A percentile compares a stretch with the other conserved stretches of the same genome.
phyloP scores from a whole-genome alignment of 2,888 invertebrate species.

The Ernsta delagoae region DNA sequence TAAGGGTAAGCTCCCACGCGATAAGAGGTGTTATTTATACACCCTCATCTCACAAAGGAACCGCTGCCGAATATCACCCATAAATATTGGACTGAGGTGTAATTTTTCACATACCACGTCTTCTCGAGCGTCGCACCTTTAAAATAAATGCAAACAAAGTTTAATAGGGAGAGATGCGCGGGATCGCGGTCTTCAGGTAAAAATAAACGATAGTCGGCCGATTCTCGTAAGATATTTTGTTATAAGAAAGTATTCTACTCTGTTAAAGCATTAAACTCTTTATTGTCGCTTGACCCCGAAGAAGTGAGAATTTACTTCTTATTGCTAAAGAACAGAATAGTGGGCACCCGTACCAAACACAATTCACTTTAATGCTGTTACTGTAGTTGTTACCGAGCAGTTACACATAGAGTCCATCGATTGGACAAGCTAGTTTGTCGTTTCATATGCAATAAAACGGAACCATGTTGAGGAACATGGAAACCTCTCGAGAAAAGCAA shows the following conservation, averaged over 20 bases:
- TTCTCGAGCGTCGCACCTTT: slow-evolving; percentile 83
- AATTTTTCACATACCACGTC: slow-evolving; percentile 85
- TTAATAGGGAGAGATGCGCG: slow-evolving; percentile 85
- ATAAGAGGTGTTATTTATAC: slow-evolving; percentile 85
- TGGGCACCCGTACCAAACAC: slow-evolving; percentile 8
- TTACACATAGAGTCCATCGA: background rate
- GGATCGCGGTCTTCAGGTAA: slow-evolving; percentile 81
- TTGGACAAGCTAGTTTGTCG: slow-evolving; percentile 2
- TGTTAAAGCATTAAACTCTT: slow-evolving; percentile 39
- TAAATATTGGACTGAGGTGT: slow-evolving; percentile 85
- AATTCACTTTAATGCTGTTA: slow-evolving; percentile 28
- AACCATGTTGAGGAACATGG: slow-evolving; percentile 1
- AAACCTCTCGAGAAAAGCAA: slow-evolving; percentile 42
- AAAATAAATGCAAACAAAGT: slow-evolving; percentile 86
- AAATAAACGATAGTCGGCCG: slow-evolving; percentile 80
- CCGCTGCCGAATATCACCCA: slow-evolving; percentile 85
- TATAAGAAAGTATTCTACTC: slow-evolving; percentile 56
- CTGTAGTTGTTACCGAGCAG: slow-evolving; percentile 9
- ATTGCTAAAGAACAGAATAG: slow-evolving; percentile 5
- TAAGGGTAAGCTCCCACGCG: slow-evolving; percentile 84
- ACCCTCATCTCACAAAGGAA: slow-evolving; percentile 83
- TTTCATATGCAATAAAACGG: slow-evolving; percentile 29
- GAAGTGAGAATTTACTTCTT: slow-evolving; percentile 16
- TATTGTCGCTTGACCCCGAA: slow-evolving; percentile 31
- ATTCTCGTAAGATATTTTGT: slow-evolving; percentile 74